Base-by-base conservation (phyloP, 2,797 vertebrate species). In the Eulemur albifrons region DNA sequence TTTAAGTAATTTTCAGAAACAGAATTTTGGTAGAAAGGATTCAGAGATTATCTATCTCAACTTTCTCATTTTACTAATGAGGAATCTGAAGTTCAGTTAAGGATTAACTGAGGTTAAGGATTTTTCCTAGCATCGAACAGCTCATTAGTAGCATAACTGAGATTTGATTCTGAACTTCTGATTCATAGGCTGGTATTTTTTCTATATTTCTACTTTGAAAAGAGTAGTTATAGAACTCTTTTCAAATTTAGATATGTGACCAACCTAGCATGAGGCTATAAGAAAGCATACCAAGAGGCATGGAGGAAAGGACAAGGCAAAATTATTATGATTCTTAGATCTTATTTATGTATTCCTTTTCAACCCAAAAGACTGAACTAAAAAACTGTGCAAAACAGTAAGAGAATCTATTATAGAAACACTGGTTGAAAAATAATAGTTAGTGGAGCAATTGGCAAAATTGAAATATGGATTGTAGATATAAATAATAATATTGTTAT, bases 1-100 rank as follows among this genome's bases (percentile, higher is more conserved):
- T 93, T 67, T 57, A 75, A 83, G 14, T 93, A 81, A 72, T 35
- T 86, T 96, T 50, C 2, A 93, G 59, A 94, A 94, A 69, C 23
- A 85, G 30, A 90, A 90, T 89, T 75, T 32, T 90, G 90, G 38
- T 86, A 54, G 81, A 95, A 86, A 94, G 12, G 27, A 79, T 70
- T 92, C 40, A 83, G 48, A 96, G 38, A 45, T 94, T 85, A n/a
- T 48, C 3, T 91, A 4, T 81, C 43, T 93, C 54, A 76, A 8
- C 30, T 77, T 95, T 57, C 59, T 96, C 6, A n/a, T 92, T 94
- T 86, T 94, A 82, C 15, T 94, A 50, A 88, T 75, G 21, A 94
- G 12, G 23, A 93, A 86, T 54, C 21, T 17, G 50, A 69, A 82
- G 35, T 92, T 89, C 67, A 92, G 38, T 23, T 57, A 57, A 57